Evolutionary conservation across 2,113 vertebrate species (phyloP), one percentile per base, ranked within the genome.

Genomic region (Morphnarchus princeps): DNA sequence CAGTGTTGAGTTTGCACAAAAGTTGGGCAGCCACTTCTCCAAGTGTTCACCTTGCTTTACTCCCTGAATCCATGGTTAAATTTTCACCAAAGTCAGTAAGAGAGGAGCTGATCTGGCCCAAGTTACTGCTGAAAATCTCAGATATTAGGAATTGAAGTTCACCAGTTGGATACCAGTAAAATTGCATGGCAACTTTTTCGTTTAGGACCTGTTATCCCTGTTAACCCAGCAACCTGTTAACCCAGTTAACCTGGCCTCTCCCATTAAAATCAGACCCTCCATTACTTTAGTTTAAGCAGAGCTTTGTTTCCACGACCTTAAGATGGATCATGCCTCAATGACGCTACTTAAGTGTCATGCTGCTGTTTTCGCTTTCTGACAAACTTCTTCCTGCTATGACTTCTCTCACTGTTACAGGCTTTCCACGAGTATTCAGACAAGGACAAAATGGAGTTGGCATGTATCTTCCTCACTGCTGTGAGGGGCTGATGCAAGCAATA

Each of bases 311-410:
- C 43, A 36, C 63, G 28, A 21, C 42, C 15, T 70, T 47, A 50
- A n/a, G 36, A 45, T 16, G 28, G 67, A 82, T 85, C 29, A 8
- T 59, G 57, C 59, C 25, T 87, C 47, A 26, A 32, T 71, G 38
- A 24, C 55, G 20, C 58, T 90, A 16, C 57, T 21, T 24, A 16
- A 79, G 61, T 20, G 18, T 54, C 0, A 0, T 28, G 31, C 67
- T 96, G 45, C 72, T 73, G 2, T 1, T 89, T 82, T 79, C 88
- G 36, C 47, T n/a, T 88, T 79, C 42, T 82, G 38, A 88, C 61
- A 76, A 54, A 78, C 9, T 38, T 72, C 36, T 74, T 91, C 36
- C 47, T 82, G 36, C 59, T 74, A 3, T 42, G 22, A 32, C 5
- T 74, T 59, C 69, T 82, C 24, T 36, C 28, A 12, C 22, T 74